These are phyloP conservation scores for Aix galericulata DNA, from an alignment of 2,113 vertebrate genomes.

Conservation along the genomic window DNA sequence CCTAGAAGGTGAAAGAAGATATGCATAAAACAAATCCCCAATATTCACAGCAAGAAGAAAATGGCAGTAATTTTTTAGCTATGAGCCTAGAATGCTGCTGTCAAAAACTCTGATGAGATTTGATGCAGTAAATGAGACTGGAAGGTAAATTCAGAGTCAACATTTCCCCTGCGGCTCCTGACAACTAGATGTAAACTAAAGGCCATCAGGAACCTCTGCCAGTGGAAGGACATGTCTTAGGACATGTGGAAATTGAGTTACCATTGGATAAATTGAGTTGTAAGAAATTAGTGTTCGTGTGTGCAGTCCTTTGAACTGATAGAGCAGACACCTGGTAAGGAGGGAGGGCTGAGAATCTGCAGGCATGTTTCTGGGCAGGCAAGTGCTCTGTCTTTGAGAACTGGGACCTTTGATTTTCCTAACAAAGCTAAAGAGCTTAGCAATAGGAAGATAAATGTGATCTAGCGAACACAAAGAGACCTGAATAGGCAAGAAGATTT, in stretches of 20 bases:
- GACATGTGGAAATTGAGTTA: conserved; percentile 30
- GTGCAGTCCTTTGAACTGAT: conserved; percentile 2
- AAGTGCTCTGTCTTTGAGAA: not conserved
- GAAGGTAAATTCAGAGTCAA: conserved; percentile 28
- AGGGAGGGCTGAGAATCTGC: not conserved
- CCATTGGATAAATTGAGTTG: conserved; percentile 1
- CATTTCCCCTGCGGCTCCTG: not conserved
- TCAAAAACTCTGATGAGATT: conserved; percentile 13
- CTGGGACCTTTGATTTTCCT: not conserved
- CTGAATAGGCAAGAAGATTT: not conserved
- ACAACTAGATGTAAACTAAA: conserved; percentile 21
- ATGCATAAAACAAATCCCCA: not conserved
- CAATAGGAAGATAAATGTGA: not conserved
- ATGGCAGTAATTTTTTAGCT: not conserved
- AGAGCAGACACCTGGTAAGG: not conserved
- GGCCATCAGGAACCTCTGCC: not conserved
- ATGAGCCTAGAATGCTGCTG: not conserved
- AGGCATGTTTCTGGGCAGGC: not conserved
- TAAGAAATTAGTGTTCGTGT: not conserved
- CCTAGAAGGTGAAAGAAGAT: not conserved
- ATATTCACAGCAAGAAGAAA: not conserved
- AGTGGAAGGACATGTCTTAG: not conserved
- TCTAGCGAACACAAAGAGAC: not conserved
- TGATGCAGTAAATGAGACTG: not conserved
- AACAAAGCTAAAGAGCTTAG: not conserved